Conservation (phyloP, 2,113 vertebrate species). For the Mus musculus region DNA sequence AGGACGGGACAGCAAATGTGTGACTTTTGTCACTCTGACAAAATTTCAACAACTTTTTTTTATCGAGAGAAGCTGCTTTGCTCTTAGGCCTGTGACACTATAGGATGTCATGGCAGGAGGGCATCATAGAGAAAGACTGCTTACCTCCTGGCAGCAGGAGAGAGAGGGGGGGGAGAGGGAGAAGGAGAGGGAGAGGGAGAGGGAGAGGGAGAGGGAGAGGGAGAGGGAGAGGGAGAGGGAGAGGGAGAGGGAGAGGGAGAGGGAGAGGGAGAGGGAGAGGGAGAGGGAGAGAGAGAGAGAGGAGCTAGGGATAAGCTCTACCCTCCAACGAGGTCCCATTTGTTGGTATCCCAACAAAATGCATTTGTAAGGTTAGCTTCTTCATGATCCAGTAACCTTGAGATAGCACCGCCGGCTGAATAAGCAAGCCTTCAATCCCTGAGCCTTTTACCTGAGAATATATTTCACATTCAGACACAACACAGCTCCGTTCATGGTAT, state of each 20-base stretch:
- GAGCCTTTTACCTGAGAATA: neutral
- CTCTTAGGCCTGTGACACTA: neutral
- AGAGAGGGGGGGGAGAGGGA: too few species aligned
- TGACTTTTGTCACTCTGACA: neutral
- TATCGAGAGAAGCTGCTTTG: neutral
- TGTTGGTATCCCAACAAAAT: neutral
- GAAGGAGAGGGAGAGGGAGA: too few species aligned
- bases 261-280: too few species aligned
- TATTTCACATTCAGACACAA: neutral
- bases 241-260: too few species aligned
- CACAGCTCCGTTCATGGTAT: neutral
- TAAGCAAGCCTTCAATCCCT: neutral
- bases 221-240: too few species aligned
- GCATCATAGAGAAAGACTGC: too few species aligned
- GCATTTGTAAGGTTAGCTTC: neutral
- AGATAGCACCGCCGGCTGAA: neutral
- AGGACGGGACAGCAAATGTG: too few species aligned
- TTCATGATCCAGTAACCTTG: neutral
- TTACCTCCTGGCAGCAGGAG: neutral
- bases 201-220: too few species aligned
- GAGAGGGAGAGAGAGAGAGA: too few species aligned
- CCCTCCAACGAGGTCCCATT: neutral
- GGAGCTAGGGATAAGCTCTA: neutral
- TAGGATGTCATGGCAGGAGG: neutral
- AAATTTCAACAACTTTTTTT: too few species aligned